Evolutionary conservation across 2,888 invertebrate species (phyloP).

Genomic region (Drosophila cognata): DNA sequence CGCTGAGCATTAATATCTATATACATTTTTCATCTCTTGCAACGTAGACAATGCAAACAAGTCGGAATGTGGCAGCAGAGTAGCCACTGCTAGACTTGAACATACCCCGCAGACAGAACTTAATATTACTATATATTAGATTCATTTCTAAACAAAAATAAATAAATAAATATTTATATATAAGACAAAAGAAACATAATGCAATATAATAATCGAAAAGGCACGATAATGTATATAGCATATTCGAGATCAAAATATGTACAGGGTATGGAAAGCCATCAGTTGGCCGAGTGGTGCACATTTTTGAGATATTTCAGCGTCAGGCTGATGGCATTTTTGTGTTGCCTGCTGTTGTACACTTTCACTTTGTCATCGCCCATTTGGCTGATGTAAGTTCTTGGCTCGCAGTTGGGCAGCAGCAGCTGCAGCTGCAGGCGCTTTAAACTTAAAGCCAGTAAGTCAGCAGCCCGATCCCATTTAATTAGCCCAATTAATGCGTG

Average conservation of each 20-base stretch:
- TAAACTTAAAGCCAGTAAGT: constrained; percentile 58
- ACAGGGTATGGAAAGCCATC: constrained; percentile 29
- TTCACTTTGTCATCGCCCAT: constrained; percentile 69
- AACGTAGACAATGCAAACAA: constrained; percentile 62
- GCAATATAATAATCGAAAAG: neutral
- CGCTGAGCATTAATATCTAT: constrained; percentile 66
- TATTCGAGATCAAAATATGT: neutral
- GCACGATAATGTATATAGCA: neutral
- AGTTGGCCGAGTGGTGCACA: constrained; percentile 36
- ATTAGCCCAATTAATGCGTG: constrained; percentile 67
- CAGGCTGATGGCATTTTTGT: constrained; percentile 65
- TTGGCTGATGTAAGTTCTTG: constrained; percentile 45
- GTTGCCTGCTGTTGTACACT: constrained; percentile 47
- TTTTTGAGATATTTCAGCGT: constrained; percentile 61
- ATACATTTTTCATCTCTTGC: constrained; percentile 63
- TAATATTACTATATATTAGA: no score
- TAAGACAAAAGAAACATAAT: neutral
- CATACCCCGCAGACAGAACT: constrained; percentile 1
- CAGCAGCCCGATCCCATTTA: constrained; percentile 49
- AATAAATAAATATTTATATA: neutral
- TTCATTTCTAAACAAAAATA: neutral
- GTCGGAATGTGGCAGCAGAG: neutral
- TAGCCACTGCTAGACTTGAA: neutral
- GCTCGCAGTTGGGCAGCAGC: constrained; percentile 44
- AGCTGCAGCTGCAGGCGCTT: constrained; percentile 30